These are phyloP conservation scores for Flexamia atlantica DNA, from an alignment of 2,888 invertebrate genomes.

Conservation along the genomic window DNA sequence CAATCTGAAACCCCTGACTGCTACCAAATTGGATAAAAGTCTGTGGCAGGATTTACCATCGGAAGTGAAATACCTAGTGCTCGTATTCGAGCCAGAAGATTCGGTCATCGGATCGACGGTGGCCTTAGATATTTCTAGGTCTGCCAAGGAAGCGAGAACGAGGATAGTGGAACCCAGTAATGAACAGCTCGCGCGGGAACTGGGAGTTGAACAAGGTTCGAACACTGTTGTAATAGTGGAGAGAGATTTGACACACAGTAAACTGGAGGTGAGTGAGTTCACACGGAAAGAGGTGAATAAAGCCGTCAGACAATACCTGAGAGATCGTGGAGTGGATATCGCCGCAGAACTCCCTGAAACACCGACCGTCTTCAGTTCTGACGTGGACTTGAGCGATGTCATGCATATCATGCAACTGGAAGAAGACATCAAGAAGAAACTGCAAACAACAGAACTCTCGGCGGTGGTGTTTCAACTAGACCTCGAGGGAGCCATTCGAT, in stretches of 20 bases:
- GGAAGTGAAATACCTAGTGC: constrained; percentile 78
- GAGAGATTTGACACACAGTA: not conserved
- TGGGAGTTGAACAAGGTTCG: constrained; percentile 49
- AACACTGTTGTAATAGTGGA: constrained; percentile 44
- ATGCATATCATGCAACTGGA: constrained; percentile 72
- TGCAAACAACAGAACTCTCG: constrained; percentile 74
- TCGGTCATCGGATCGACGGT: constrained; percentile 82
- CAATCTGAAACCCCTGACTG: constrained; percentile 78
- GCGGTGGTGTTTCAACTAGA: constrained; percentile 89
- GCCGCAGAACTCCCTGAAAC: constrained; percentile 69
- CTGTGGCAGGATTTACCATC: constrained; percentile 78
- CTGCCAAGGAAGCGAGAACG: constrained; percentile 77
- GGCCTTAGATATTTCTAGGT: constrained; percentile 81
- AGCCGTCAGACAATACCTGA: constrained; percentile 65
- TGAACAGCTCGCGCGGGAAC: constrained; percentile 72
- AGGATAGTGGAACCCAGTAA: constrained; percentile 79
- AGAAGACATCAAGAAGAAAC: constrained; percentile 73
- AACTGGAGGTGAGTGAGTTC: not conserved
- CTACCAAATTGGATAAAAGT: constrained; percentile 74
- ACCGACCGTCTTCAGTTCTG: constrained; percentile 75
- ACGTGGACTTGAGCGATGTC: constrained; percentile 71
- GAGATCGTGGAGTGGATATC: constrained; percentile 63
- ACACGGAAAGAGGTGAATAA: constrained; percentile 30
- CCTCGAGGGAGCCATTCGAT: constrained; percentile 91
- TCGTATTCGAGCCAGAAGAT: constrained; percentile 82